A percentile compares a stretch with the other conserved stretches of the same genome.
phyloP scores from a whole-genome alignment of 2,888 invertebrate genomes.

The Eurois occulta region DNA sequence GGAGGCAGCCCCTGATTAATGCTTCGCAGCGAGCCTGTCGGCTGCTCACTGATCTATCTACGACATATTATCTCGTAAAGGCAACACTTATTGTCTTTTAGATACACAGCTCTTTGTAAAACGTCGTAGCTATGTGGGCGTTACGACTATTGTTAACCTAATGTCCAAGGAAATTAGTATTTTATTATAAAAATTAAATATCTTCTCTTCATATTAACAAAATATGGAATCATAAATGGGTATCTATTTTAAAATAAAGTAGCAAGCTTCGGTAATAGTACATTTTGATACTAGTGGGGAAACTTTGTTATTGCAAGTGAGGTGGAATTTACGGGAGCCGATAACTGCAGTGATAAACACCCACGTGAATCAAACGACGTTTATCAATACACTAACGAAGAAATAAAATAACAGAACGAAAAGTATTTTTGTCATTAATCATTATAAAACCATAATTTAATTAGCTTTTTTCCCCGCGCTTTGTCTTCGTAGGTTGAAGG shows the following conservation, averaged over 20 bases:
- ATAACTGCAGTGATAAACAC: background rate
- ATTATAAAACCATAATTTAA: background rate
- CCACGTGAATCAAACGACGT: background rate
- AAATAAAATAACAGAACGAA: background rate
- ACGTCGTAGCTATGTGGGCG: conserved; percentile 8
- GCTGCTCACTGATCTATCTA: conserved; percentile 40
- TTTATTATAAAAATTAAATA: background rate
- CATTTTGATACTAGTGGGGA: background rate
- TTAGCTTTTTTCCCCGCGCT: background rate
- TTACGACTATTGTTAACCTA: conserved; percentile 17
- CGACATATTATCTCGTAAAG: conserved; percentile 46
- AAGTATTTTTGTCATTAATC: background rate
- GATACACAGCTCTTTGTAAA: conserved; percentile 24
- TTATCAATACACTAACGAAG: background rate
- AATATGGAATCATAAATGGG: background rate
- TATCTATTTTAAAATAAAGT: background rate
- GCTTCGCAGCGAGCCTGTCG: conserved; percentile 50
- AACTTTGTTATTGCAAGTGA: no score
- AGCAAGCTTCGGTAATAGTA: background rate
- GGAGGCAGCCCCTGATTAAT: conserved; percentile 71
- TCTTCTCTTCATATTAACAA: background rate
- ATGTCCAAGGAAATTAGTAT: background rate
- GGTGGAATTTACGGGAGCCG: background rate
- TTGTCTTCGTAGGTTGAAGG: background rate
- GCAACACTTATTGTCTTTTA: conserved; percentile 49